Evolutionary conservation across 2,888 invertebrate genomes (phyloP).

Genomic region (Lepidonotus clava): DNA sequence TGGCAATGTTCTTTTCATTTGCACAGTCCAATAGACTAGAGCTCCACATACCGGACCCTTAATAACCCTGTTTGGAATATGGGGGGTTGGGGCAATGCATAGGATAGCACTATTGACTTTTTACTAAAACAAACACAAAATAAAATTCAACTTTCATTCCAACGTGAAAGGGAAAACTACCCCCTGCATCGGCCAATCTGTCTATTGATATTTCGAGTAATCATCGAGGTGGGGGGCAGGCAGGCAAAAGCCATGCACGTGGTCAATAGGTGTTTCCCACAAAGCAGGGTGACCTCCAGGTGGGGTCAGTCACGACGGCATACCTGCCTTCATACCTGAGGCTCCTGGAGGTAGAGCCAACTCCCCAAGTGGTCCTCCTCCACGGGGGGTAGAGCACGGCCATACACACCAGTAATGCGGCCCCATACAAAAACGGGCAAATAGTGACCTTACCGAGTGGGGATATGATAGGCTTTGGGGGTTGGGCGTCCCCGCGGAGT

Average conservation of each 20-base stretch:
- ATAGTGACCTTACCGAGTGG: not conserved
- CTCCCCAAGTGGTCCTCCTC: not conserved
- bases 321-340: not conserved
- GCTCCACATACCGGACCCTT: too few relatives aligned
- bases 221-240: too few relatives aligned
- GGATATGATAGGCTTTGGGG: not conserved
- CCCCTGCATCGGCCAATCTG: too few relatives aligned
- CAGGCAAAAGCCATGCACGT: not conserved
- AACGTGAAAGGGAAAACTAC: too few relatives aligned
- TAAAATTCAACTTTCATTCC: too few relatives aligned
- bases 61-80: too few relatives aligned
- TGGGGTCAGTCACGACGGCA: not conserved
- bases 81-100: too few relatives aligned
- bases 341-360: slow-evolving; percentile 4
- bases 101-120: too few relatives aligned
- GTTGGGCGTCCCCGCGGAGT: not conserved
- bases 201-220: too few relatives aligned
- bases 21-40: too few relatives aligned
- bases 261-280: not conserved
- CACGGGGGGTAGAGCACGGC: not conserved
- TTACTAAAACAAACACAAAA: too few relatives aligned
- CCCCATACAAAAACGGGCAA: not conserved
- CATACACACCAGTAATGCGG: not conserved
- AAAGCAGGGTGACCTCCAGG: not conserved
- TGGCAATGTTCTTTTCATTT: too few relatives aligned